Evolutionary conservation across 2,888 invertebrate species (phyloP).

Genomic region (Tetragnatha montana): DNA sequence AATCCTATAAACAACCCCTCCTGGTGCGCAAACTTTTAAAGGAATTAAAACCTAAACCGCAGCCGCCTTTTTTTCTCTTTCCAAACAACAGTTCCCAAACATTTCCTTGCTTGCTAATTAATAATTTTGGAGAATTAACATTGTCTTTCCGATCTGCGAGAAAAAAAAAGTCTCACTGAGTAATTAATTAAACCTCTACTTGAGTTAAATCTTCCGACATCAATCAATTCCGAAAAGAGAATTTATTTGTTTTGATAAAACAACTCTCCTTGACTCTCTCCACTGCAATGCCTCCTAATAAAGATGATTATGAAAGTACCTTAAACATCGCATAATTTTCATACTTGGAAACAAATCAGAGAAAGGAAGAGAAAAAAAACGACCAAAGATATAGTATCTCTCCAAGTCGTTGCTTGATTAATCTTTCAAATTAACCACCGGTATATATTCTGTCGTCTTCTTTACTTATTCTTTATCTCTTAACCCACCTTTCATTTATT

Average conservation of each 20-base stretch:
- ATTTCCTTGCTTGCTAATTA: background rate
- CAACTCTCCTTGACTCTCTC: too few species aligned
- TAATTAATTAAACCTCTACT: conserved; percentile 1
- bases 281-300: background rate
- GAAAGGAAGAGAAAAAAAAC: background rate
- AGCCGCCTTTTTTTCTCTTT: background rate
- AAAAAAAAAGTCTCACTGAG: background rate
- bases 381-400: background rate
- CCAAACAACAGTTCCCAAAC: background rate
- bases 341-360: background rate
- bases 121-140: background rate
- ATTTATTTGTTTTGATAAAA: background rate
- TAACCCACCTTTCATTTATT: background rate
- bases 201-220: background rate
- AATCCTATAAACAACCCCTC: background rate
- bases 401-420: conserved; percentile 26
- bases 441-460: conserved; percentile 10
- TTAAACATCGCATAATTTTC: background rate
- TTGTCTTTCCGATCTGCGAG: background rate
- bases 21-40: background rate
- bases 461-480: background rate
- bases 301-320: background rate
- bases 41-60: background rate
- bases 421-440: conserved; percentile 51
- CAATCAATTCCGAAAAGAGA: background rate